Evolutionary conservation across 2,113 vertebrate species (phyloP).

Genomic region (Pseudonaja textilis): DNA sequence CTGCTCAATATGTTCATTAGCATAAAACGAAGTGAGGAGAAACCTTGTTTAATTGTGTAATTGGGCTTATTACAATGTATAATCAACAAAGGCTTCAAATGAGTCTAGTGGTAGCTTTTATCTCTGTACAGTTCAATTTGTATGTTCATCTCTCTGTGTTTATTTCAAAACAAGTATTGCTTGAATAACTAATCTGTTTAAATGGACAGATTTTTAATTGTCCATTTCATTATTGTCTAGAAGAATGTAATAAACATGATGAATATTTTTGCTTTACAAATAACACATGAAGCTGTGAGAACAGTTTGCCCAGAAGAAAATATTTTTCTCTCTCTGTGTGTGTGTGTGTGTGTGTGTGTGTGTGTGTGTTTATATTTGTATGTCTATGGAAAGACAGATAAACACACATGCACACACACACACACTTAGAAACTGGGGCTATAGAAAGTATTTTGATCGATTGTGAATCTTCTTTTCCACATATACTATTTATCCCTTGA

Average conservation of each 20-base stretch:
- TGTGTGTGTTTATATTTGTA: not conserved
- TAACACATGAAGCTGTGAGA: not conserved
- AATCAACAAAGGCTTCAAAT: slow-evolving; percentile 73
- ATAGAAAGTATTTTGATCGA: not conserved
- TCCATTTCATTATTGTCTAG: slow-evolving; percentile 22
- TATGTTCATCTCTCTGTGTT: not conserved
- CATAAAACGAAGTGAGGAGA: slow-evolving; percentile 68
- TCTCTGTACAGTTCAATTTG: slow-evolving; percentile 26
- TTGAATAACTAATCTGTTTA: slow-evolving; percentile 57
- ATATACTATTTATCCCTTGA: not conserved
- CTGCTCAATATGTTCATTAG: slow-evolving; percentile 74
- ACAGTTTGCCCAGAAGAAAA: slow-evolving; percentile 10
- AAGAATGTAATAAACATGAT: slow-evolving; percentile 27
- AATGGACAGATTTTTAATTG: slow-evolving; percentile 57
- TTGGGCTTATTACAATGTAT: slow-evolving; percentile 73
- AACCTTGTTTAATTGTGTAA: slow-evolving; percentile 78
- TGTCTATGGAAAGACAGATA: not conserved
- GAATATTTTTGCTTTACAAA: not conserved
- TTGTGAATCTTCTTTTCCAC: not conserved
- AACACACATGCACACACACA: not conserved
- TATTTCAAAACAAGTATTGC: slow-evolving; percentile 67
- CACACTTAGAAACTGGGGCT: not conserved
- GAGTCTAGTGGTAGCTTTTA: slow-evolving; percentile 64
- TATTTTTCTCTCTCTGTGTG: not conserved
- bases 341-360: not conserved